These are phyloP conservation scores for Channa striata DNA, from an alignment of 2,797 vertebrate species.

Conservation along the genomic window DNA sequence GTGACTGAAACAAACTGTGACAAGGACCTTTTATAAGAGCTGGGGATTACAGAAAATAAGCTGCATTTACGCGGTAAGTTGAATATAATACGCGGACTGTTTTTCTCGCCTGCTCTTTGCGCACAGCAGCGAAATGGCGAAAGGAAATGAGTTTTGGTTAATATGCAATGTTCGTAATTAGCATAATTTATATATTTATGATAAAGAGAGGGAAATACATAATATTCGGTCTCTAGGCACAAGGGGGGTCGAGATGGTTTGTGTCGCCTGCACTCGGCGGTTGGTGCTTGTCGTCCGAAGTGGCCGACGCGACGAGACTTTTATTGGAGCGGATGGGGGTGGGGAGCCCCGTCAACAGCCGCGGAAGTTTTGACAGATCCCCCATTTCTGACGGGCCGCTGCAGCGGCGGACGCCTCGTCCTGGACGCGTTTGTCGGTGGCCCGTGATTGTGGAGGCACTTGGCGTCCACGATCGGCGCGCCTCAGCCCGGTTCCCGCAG, in stretches of 20 bases:
- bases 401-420: conserved; percentile 50
- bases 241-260: conserved; percentile 59
- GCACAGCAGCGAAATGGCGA: conserved; percentile 74
- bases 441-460: conserved; percentile 24
- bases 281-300: conserved; percentile 61
- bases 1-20: conserved; percentile 85
- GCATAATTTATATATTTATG: conserved; percentile 99
- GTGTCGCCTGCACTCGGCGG: conserved; percentile 53
- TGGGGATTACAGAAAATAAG: conserved; percentile 76
- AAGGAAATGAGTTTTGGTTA: conserved; percentile 90
- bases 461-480: conserved; percentile 8
- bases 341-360: conserved; percentile 75
- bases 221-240: conserved; percentile 75
- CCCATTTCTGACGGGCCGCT: conserved; percentile 57
- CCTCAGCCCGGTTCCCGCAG: conserved; percentile 40
- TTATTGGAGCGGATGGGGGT: conserved; percentile 79
- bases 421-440: conserved; percentile 9
- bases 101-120: conserved; percentile 43
- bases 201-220: conserved; percentile 91
- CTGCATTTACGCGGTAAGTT: conserved; percentile 85
- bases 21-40: conserved; percentile 77
- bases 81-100: conserved; percentile 58
- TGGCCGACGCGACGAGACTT: conserved; percentile 76
- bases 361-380: conserved; percentile 84
- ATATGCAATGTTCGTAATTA: conserved; percentile 99